phyloP scores from a whole-genome alignment of 1,140 invertebrate genomes.

The Steinernema feltiae region DNA sequence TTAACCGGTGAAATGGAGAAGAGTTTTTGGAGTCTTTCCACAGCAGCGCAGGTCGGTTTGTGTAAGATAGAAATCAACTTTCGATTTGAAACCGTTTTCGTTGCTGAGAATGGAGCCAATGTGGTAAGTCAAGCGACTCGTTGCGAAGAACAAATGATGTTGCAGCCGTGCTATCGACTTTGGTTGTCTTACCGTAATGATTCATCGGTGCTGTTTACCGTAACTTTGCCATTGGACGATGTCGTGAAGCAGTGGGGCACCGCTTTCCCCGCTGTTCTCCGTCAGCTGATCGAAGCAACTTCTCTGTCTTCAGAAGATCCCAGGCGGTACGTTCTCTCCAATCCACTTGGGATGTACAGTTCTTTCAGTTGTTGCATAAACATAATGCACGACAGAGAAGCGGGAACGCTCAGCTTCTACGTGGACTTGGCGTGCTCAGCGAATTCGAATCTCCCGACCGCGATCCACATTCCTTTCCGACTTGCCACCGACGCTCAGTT shows the following conservation, averaged over 20 bases:
- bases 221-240: neutral
- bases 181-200: neutral
- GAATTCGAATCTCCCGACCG: neutral
- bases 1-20: neutral
- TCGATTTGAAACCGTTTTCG: neutral
- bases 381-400: neutral
- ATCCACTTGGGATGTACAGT: neutral
- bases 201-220: neutral
- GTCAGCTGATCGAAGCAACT: neutral
- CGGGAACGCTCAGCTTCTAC: neutral
- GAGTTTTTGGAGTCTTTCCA: neutral
- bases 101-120: neutral
- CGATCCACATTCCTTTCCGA: neutral
- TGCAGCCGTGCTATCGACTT: neutral
- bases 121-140: neutral
- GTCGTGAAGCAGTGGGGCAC: neutral
- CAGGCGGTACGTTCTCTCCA: neutral
- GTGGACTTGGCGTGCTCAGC: neutral
- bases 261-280: neutral
- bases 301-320: neutral
- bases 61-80: neutral
- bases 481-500: neutral
- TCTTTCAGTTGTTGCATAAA: neutral
- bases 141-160: neutral
- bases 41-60: neutral